These are phyloP conservation scores for Motacilla alba DNA, from an alignment of 2,113 vertebrate genomes.

Conservation along the genomic window DNA sequence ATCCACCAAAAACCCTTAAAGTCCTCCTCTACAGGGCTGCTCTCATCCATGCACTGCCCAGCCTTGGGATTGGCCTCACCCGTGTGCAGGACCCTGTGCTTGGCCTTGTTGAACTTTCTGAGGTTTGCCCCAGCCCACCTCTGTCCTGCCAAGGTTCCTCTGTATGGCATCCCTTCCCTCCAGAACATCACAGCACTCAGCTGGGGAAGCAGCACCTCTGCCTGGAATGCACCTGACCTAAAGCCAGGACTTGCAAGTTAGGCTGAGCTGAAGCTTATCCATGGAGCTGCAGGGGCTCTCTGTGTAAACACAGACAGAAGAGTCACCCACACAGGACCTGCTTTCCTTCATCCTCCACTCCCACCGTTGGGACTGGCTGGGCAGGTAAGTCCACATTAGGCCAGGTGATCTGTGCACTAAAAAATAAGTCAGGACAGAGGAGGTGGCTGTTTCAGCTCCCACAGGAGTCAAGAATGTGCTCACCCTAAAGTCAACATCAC, in stretches of 20 bases:
- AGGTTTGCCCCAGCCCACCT: neutral
- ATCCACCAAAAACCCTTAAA: neutral
- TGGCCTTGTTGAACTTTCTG: neutral
- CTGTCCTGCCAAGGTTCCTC: neutral
- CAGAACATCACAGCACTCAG: neutral
- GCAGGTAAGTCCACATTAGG: neutral
- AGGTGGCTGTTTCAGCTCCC: neutral
- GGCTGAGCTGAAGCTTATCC: neutral
- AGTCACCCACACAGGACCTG: neutral
- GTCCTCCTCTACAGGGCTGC: neutral
- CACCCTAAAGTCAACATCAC: neutral
- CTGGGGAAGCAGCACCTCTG: neutral
- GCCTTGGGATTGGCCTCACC: neutral
- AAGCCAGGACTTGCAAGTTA: neutral
- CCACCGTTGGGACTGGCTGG: neutral
- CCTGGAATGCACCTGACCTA: neutral
- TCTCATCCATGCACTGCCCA: neutral
- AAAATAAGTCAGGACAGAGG: neutral
- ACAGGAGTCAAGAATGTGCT: neutral
- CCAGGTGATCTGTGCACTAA: neutral
- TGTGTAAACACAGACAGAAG: neutral
- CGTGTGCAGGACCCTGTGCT: neutral
- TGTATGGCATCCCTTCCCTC: neutral
- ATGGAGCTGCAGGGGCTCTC: neutral
- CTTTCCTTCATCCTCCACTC: neutral